Evolutionary conservation across 2,797 vertebrate genomes (phyloP).

Genomic region (Phyllotis vaccarum): DNA sequence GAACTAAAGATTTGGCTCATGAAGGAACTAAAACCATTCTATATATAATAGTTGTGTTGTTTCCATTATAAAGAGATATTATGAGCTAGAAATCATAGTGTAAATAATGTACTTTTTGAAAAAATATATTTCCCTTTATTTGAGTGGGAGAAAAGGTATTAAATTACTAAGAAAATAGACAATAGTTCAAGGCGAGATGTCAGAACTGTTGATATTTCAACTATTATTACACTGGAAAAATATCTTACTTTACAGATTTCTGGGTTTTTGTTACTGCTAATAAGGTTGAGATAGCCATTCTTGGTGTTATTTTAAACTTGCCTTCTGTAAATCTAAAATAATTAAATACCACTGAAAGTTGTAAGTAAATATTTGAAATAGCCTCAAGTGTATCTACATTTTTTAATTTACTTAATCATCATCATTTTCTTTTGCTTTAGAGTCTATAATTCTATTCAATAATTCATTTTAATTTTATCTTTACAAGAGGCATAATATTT

Average conservation of each 20-base stretch:
- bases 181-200: neutral
- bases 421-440: neutral
- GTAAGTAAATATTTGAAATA: neutral
- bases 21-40: neutral
- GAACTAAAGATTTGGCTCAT: neutral
- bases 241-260: neutral
- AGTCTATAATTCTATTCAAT: neutral
- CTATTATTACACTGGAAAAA: neutral
- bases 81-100: neutral
- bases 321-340: neutral
- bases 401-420: neutral
- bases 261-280: neutral
- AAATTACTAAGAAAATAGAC: neutral
- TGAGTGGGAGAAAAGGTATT: neutral
- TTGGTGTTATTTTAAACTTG: neutral
- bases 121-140: neutral
- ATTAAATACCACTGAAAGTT: neutral
- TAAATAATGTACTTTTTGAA: neutral
- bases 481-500: neutral
- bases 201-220: neutral
- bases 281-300: neutral
- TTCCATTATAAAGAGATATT: neutral
- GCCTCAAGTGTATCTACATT: accelerated
- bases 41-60: neutral
- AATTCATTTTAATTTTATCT: neutral